These are phyloP conservation scores for Nyctibius bracteatus DNA, from an alignment of 2,113 vertebrate genomes.

Conservation along the genomic window DNA sequence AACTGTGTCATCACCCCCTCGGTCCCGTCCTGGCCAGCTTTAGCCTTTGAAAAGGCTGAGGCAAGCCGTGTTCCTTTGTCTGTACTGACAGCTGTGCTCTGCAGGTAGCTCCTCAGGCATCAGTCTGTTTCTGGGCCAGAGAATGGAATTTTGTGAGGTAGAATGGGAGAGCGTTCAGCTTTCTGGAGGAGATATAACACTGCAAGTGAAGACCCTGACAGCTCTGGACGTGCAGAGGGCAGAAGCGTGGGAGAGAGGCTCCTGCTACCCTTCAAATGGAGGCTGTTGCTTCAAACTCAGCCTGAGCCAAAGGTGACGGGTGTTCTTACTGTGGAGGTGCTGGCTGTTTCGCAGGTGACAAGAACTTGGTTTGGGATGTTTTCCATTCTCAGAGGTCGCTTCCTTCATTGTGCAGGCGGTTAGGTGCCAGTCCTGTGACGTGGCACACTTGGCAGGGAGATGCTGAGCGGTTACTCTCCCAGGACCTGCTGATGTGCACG, in stretches of 20 bases:
- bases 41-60: background rate
- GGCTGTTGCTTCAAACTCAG: background rate
- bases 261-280: background rate
- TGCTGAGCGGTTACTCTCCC: background rate
- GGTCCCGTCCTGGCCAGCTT: background rate
- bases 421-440: background rate
- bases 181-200: background rate
- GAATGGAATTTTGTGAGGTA: background rate
- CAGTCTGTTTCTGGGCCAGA: background rate
- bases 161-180: background rate
- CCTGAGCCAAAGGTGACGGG: background rate
- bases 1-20: background rate
- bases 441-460: background rate
- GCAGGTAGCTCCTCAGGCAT: background rate
- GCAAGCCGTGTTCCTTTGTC: background rate
- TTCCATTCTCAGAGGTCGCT: background rate
- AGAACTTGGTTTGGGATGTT: background rate
- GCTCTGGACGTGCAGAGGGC: background rate
- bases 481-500: background rate
- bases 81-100: background rate
- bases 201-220: rapidly evolving
- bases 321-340: background rate
- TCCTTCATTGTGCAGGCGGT: background rate
- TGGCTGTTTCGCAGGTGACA: background rate
- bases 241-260: background rate